Conservation (phyloP, 2,888 invertebrate species). For the Neoaliturus tenellus region DNA sequence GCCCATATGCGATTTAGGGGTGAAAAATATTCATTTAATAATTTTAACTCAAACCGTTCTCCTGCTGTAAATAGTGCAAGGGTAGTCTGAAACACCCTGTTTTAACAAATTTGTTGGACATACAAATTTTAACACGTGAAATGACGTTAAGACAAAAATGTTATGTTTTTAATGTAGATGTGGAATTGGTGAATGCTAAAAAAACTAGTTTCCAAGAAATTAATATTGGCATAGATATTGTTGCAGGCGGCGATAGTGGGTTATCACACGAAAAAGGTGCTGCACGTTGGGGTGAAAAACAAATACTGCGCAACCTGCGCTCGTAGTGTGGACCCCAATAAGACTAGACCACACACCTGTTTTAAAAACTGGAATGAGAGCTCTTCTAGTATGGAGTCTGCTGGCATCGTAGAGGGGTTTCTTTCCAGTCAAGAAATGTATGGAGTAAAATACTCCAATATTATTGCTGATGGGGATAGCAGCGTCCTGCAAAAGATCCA, state of each 20-base stretch:
- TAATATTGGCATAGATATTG: no score
- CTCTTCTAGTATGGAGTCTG: constrained; percentile 40
- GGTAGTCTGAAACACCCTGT: no score
- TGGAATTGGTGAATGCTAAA: no score
- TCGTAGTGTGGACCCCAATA: constrained; percentile 41
- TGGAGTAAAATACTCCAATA: constrained; percentile 66
- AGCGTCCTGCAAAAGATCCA: constrained; percentile 62
- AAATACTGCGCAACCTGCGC: constrained; percentile 22
- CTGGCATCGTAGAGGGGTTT: constrained; percentile 68
- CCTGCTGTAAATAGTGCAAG: no score
- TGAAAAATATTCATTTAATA: no score
- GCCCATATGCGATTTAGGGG: no score
- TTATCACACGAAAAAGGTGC: constrained; percentile 26
- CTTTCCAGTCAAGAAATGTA: constrained; percentile 66
- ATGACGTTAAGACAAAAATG: no score
- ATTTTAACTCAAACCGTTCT: no score
- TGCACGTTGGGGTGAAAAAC: constrained; percentile 35
- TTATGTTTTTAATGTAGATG: no score
- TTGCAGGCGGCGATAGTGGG: background rate
- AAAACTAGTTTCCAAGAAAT: no score
- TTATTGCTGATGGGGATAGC: constrained; percentile 66
- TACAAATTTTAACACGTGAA: no score
- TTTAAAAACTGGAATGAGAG: constrained; percentile 53
- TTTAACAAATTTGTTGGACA: no score
- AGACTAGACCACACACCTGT: constrained; percentile 29